A percentile compares a stretch with the other conserved stretches of the same genome.
Evolutionary conservation across 92 coral and sea anemone species (phyloP).

Genomic region (Bergia puertoricense): DNA sequence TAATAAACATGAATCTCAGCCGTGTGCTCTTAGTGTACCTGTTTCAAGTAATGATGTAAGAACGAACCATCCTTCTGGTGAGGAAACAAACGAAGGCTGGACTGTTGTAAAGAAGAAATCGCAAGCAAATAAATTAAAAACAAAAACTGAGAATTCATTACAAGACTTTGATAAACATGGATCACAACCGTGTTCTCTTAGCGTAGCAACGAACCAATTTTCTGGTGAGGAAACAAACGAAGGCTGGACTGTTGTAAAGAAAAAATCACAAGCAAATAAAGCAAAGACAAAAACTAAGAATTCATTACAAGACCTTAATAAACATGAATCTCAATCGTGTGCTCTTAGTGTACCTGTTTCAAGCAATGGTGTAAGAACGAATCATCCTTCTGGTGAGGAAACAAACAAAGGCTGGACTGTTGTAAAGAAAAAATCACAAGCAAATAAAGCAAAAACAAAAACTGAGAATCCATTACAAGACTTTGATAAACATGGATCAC

Average conservation of each 20-base stretch:
- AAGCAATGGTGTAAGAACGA: too few species aligned
- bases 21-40: too few species aligned
- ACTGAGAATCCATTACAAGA: background rate
- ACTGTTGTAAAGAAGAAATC: too few species aligned
- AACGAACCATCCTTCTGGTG: too few species aligned
- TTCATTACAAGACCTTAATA: background rate
- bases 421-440: background rate
- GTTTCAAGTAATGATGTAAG: too few species aligned
- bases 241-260: conserved; percentile 5
- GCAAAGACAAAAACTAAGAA: background rate
- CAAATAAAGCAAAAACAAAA: background rate
- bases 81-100: too few species aligned
- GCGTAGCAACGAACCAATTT: too few species aligned
- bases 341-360: too few species aligned
- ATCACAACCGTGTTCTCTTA: background rate
- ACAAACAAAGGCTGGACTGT: too few species aligned
- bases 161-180: background rate
- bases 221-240: background rate
- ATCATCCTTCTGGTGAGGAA: too few species aligned
- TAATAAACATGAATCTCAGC: background rate
- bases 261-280: background rate
- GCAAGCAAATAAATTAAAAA: background rate
- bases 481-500: background rate
- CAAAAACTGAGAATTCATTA: background rate
- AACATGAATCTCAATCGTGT: background rate